Percentiles rank a stretch among this genome's conserved stretches.
Conservation (phyloP, 2,113 vertebrate species). For the Vicugna pacos region DNA sequence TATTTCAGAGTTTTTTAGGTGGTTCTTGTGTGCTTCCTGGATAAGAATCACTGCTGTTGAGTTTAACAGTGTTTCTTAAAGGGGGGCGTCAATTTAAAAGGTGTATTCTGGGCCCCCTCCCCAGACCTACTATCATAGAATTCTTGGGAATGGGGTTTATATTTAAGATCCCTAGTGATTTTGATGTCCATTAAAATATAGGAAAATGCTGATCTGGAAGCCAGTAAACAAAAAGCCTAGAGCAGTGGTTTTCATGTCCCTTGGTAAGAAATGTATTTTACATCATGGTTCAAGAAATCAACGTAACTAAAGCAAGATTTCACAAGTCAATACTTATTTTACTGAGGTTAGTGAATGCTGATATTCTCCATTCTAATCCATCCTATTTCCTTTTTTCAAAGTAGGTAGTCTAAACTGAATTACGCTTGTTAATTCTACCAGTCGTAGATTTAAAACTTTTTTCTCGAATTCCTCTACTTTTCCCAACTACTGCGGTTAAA, state of each 20-base stretch:
- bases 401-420: conserved; percentile 3
- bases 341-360: not conserved
- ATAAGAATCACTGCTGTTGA: not conserved
- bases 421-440: conserved; percentile 19
- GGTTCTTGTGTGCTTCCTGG: conserved; percentile 27
- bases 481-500: not conserved
- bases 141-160: not conserved
- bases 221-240: conserved; percentile 20
- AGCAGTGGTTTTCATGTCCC: conserved; percentile 15
- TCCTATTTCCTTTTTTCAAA: conserved; percentile 36
- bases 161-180: conserved; percentile 16
- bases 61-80: conserved; percentile 44
- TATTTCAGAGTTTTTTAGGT: conserved; percentile 33
- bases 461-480: not conserved
- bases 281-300: conserved; percentile 32
- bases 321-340: conserved; percentile 35
- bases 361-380: conserved; percentile 37
- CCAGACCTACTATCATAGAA: not conserved
- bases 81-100: not conserved
- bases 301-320: conserved; percentile 57
- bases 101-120: not conserved
- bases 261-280: conserved; percentile 42
- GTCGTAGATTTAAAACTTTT: conserved; percentile 37
- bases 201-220: not conserved
- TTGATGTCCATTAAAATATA: conserved; percentile 35